These are phyloP conservation scores for Myathropa florea DNA, from an alignment of 2,888 invertebrate species.

Conservation along the genomic window DNA sequence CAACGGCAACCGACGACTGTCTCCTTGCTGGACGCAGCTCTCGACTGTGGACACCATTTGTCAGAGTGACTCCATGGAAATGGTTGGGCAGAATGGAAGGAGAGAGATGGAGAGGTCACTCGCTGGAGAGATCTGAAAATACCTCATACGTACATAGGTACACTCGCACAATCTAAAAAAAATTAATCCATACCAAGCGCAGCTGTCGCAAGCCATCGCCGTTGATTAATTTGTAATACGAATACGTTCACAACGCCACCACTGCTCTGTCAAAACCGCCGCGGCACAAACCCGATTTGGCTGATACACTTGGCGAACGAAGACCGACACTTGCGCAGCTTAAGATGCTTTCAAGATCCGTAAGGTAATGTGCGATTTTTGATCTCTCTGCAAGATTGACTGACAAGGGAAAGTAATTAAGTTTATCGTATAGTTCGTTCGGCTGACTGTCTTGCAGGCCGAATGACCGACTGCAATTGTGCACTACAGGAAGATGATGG, in stretches of 20 bases:
- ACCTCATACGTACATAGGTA: background rate
- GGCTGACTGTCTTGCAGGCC: background rate
- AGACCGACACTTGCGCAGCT: conserved; percentile 37
- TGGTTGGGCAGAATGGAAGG: background rate
- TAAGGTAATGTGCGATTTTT: conserved; percentile 65
- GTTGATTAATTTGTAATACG: conserved; percentile 67
- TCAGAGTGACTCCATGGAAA: conserved; percentile 10
- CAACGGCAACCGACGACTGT: background rate
- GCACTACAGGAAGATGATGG: conserved; percentile 58
- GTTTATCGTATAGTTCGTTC: conserved; percentile 23
- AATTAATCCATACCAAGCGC: conserved; percentile 47
- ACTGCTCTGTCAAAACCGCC: background rate
- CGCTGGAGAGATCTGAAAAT: conserved; percentile 5
- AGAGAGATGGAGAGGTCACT: conserved; percentile 1
- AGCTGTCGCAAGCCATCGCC: conserved; percentile 60
- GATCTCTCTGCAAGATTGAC: conserved; percentile 63
- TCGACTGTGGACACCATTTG: conserved; percentile 45
- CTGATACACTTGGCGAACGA: conserved; percentile 42
- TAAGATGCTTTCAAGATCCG: conserved; percentile 50
- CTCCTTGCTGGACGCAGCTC: conserved; percentile 36
- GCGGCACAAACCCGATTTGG: conserved; percentile 38
- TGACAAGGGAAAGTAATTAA: conserved; percentile 72
- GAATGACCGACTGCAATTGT: conserved; percentile 49
- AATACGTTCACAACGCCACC: conserved; percentile 42
- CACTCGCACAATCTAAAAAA: conserved; percentile 43